Evolutionary conservation across 2,888 invertebrate species (phyloP), one percentile per base, ranked within the genome.

Genomic region (Apodemia zela): DNA sequence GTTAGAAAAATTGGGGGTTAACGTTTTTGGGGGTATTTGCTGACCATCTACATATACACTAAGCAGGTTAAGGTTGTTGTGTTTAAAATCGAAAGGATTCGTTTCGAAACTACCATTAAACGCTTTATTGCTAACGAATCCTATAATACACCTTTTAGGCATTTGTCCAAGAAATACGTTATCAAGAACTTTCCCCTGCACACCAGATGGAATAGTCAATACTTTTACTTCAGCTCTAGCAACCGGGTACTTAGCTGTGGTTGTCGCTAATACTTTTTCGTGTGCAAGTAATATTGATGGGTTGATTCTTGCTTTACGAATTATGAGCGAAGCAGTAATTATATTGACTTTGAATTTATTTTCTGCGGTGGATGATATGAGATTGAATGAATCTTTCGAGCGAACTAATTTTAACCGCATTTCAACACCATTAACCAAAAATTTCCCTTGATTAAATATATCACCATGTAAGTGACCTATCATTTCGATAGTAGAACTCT

Each of bases 81-180:
- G 71, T 59, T 71, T 67, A 66, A 71, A 72, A 64, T 70, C 66
- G 63, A 65, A 72, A 25, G 71, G 69, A 66, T 71, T 73, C 66
- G 69, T 69, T 60, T 57, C 64, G 25, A 70, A 64, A 66, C 60
- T 67, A 29, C 67, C 67, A 65, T 72, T 70, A 35, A 69, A 69
- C 15, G 68, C 65, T 21, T 67, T 49, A 65, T 66, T 70, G 58
- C 67, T 60, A 17, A 69, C 65, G 66, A 73, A 70, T 59, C 64
- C 69, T 62, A 72, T 60, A 29, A 69, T 68, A 63, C 69, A 72
- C 62, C 68, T 59, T 59, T 67, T 69, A 49, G 65, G 63, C 59
- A 67, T 38, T 62, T 67, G 71, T n/a, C 72, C 69, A 5, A 71
- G 65, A 64, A 70, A 71, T 17, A 71, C 59, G 67, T 72, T 71